These are phyloP conservation scores for Aphidius ervi DNA, from an alignment of 1,140 invertebrate genomes.

Conservation along the genomic window DNA sequence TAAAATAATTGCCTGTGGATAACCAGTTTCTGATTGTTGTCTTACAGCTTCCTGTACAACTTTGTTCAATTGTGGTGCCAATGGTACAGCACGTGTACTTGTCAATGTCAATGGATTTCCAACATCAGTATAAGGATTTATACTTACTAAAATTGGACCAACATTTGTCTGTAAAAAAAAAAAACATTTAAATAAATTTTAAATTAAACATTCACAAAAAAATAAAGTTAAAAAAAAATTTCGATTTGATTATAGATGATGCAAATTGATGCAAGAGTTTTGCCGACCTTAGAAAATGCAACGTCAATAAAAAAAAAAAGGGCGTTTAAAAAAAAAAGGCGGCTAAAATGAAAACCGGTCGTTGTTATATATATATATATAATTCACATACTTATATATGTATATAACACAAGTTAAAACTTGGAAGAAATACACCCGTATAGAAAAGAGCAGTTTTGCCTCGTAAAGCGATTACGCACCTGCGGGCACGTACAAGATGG, in stretches of 20 bases:
- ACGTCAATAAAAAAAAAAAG: constrained; percentile 14
- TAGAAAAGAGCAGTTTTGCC: constrained; percentile 10
- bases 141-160: constrained; percentile 82
- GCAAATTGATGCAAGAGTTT: constrained; percentile 8
- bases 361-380: constrained; percentile 3
- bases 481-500: constrained; percentile 17
- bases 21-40: constrained; percentile 89
- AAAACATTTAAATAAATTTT: not conserved
- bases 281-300: not conserved
- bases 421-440: constrained; percentile 6
- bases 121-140: constrained; percentile 84
- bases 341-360: constrained; percentile 31
- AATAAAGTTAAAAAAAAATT: constrained; percentile 10
- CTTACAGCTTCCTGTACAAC: constrained; percentile 88
- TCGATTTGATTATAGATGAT: constrained; percentile 1
- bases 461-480: constrained; percentile 22
- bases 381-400: too few relatives aligned
- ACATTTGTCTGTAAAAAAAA: constrained; percentile 74
- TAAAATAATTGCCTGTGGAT: constrained; percentile 90
- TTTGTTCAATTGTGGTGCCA: constrained; percentile 73
- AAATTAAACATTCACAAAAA: not conserved
- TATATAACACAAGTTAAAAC: not conserved
- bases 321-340: constrained; percentile 15
- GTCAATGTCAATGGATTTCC: constrained; percentile 82
- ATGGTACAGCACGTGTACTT: constrained; percentile 69